A percentile compares a stretch with the other conserved stretches of the same genome.
These are phyloP conservation scores for Nomada flava DNA, from an alignment of 2,888 invertebrate species.

Conservation along the genomic window DNA sequence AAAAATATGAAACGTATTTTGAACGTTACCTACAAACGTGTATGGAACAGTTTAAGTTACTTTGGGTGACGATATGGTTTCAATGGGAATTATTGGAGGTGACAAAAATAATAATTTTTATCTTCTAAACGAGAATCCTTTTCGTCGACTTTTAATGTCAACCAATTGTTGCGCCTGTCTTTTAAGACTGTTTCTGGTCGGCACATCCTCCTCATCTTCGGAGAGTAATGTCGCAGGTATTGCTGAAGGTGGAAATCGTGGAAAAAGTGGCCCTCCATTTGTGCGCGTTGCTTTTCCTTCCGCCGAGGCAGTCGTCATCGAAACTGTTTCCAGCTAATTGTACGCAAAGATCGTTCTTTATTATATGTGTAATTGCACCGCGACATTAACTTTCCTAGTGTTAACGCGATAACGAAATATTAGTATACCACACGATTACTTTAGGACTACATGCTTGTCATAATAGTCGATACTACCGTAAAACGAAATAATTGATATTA, in stretches of 20 bases:
- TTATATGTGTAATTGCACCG: too few species aligned
- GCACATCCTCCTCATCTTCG: slow-evolving; percentile 94
- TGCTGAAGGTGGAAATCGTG: slow-evolving; percentile 73
- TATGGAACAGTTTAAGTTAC: too few species aligned
- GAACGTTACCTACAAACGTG: too few species aligned
- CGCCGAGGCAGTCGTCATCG: slow-evolving; percentile 70
- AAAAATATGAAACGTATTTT: too few species aligned
- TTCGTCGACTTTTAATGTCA: slow-evolving; percentile 92
- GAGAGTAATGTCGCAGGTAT: slow-evolving; percentile 83
- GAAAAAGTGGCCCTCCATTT: slow-evolving; percentile 77
- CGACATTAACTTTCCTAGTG: too few species aligned
- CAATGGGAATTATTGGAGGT: not conserved
- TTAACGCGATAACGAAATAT: too few species aligned
- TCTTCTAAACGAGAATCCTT: slow-evolving; percentile 86
- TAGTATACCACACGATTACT: too few species aligned
- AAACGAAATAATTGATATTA: too few species aligned
- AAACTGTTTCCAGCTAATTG: slow-evolving; percentile 75
- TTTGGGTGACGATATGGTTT: too few species aligned
- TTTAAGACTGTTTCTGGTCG: slow-evolving; percentile 91
- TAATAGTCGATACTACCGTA: too few species aligned
- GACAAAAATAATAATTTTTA: slow-evolving; percentile 50
- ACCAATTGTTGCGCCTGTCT: slow-evolving; percentile 93
- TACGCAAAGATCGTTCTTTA: not conserved
- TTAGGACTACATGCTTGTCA: too few species aligned
- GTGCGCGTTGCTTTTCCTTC: slow-evolving; percentile 64